A percentile compares a stretch with the other conserved stretches of the same genome.
These are phyloP conservation scores for Physella acuta DNA, from an alignment of 1,140 invertebrate species.

Conservation along the genomic window DNA sequence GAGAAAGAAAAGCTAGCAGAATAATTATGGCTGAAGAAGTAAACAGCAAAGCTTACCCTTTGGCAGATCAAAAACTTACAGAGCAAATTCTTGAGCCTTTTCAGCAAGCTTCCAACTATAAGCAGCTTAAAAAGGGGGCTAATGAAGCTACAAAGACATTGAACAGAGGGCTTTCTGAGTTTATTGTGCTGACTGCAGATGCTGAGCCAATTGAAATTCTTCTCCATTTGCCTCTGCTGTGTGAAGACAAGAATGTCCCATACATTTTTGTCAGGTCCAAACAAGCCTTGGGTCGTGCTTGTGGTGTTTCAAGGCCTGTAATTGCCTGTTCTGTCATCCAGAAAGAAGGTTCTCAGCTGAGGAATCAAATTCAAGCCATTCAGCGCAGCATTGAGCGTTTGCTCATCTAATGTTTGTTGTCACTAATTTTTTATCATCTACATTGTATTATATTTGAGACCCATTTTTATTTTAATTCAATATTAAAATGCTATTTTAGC, in stretches of 20 bases:
- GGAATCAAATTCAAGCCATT: constrained; percentile 87
- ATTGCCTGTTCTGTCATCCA: constrained; percentile 93
- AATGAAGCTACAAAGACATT: constrained; percentile 98
- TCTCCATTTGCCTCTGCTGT: constrained; percentile 92
- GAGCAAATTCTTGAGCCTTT: constrained; percentile 97
- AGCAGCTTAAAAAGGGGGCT: constrained; percentile 94
- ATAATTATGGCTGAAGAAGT: constrained; percentile 95
- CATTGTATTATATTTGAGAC: too few relatives aligned
- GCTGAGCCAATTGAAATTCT: constrained; percentile 96
- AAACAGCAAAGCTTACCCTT: constrained; percentile 96
- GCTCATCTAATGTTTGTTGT: constrained; percentile 71
- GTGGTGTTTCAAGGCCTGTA: constrained; percentile 94
- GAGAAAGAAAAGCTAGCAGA: constrained; percentile 69
- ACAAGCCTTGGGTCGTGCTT: constrained; percentile 94
- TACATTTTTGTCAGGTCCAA: constrained; percentile 98
- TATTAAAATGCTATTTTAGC: too few relatives aligned
- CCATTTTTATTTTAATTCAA: too few relatives aligned
- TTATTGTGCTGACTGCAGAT: constrained; percentile 98
- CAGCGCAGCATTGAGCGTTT: constrained; percentile 95
- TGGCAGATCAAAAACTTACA: constrained; percentile 98
- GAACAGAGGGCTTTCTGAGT: constrained; percentile 89
- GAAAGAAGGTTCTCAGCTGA: constrained; percentile 96
- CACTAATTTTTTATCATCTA: too few relatives aligned
- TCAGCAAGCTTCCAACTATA: constrained; percentile 95
- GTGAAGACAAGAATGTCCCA: constrained; percentile 99